Percentiles rank a stretch among this genome's conserved stretches.
phyloP scores from a whole-genome alignment of 2,113 vertebrate genomes.

The Sinocyclocheilus anophthalmus region DNA sequence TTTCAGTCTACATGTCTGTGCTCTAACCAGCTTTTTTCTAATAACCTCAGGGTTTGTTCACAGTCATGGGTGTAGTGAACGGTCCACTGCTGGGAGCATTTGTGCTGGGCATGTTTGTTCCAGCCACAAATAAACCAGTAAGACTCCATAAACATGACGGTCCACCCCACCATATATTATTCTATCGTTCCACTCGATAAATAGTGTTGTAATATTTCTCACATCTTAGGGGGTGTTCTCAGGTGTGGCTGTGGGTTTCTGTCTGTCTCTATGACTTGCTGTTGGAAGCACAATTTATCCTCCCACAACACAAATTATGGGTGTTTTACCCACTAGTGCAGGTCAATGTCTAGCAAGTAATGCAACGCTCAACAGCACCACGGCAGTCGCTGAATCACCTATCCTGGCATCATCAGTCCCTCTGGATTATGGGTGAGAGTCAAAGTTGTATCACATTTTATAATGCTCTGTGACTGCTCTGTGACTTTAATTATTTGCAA shows the following conservation, averaged over 20 bases:
- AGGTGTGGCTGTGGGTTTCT: slow-evolving; percentile 75
- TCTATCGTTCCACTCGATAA: background rate
- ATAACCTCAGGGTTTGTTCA: slow-evolving; percentile 86
- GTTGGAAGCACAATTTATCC: slow-evolving; percentile 85
- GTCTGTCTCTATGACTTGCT: slow-evolving; percentile 85
- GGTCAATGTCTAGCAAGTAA: slow-evolving; percentile 69
- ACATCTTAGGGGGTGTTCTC: slow-evolving; percentile 79
- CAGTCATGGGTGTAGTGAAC: slow-evolving; percentile 89
- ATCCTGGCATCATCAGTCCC: background rate
- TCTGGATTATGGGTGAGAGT: slow-evolving; percentile 62
- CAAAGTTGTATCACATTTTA: background rate
- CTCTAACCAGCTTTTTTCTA: background rate
- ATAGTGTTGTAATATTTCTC: background rate
- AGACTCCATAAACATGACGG: slow-evolving; percentile 49
- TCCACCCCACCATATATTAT: background rate
- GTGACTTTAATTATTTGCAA: too few species aligned
- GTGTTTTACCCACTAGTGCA: slow-evolving; percentile 75
- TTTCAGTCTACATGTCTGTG: background rate
- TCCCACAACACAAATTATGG: slow-evolving; percentile 78
- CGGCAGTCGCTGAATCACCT: slow-evolving; percentile 35
- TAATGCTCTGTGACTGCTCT: background rate
- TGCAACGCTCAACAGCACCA: slow-evolving; percentile 54
- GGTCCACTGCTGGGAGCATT: slow-evolving; percentile 89
- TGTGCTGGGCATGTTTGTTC: slow-evolving; percentile 86
- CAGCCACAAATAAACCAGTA: slow-evolving; percentile 78